Percentiles rank a stretch among this genome's conserved stretches.
These are phyloP conservation scores for Lepidurus arcticus DNA, from an alignment of 1,140 invertebrate genomes.

Conservation along the genomic window DNA sequence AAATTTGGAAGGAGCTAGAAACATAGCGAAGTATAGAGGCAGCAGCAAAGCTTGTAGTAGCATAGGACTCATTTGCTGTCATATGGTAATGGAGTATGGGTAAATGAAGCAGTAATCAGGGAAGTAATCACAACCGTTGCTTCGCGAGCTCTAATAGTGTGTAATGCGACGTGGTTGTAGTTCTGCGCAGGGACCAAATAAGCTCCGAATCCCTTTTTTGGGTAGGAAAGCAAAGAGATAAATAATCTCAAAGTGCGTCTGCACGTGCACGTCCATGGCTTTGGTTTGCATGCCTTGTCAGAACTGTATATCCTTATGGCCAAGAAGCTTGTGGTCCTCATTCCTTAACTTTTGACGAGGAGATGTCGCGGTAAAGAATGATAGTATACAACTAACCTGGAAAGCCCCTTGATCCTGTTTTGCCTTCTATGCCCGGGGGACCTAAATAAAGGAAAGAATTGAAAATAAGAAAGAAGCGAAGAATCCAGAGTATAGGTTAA, in stretches of 20 bases:
- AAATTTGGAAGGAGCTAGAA: not conserved
- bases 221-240: not conserved
- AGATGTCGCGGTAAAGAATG: not conserved
- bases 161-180: not conserved
- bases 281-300: not conserved
- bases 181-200: not conserved
- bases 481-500: not conserved
- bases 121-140: not conserved
- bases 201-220: not conserved
- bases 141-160: not conserved
- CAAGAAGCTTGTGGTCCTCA: not conserved
- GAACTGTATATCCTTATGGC: not conserved
- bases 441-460: not conserved
- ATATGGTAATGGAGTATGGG: not conserved
- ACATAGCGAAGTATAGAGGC: not conserved
- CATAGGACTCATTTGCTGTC: not conserved
- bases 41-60: not conserved
- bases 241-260: not conserved
- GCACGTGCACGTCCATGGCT: not conserved
- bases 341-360: not conserved
- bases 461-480: not conserved
- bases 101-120: not conserved
- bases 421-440: constrained; percentile 25
- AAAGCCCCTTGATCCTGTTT: constrained; percentile 29
- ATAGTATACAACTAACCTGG: constrained; percentile 29